phyloP scores from a whole-genome alignment of 2,113 vertebrate genomes.

The Sphyrna mokarran region DNA sequence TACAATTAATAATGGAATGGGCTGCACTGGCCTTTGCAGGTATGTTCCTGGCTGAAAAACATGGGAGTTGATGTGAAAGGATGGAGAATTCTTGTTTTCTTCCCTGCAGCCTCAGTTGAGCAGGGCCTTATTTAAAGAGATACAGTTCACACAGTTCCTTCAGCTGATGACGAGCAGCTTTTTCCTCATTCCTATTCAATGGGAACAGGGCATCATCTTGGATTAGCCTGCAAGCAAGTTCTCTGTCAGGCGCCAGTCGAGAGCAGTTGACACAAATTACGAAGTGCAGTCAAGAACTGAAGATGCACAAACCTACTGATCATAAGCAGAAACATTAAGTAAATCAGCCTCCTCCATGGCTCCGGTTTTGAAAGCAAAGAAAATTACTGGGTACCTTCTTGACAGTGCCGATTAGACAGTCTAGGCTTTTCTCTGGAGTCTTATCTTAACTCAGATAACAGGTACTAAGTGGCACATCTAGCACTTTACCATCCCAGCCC shows the following conservation, averaged over 20 bases:
- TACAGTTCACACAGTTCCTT: neutral
- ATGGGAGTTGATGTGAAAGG: neutral
- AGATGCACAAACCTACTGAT: neutral
- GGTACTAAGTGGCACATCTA: neutral
- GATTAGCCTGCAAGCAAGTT: neutral
- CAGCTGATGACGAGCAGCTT: neutral
- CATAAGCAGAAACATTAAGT: neutral
- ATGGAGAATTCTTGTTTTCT: neutral
- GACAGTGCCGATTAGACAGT: neutral
- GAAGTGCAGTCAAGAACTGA: neutral
- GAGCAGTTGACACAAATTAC: slow-evolving; percentile 1
- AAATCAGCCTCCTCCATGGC: neutral
- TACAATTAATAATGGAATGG: neutral
- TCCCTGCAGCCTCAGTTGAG: neutral
- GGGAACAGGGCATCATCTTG: neutral
- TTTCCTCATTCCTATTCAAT: neutral
- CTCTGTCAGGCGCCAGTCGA: neutral
- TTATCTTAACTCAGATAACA: neutral
- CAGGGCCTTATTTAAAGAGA: neutral
- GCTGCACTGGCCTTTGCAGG: too few relatives aligned
- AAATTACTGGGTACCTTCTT: neutral
- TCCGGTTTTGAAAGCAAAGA: neutral
- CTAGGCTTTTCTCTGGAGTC: neutral
- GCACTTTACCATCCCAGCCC: neutral
- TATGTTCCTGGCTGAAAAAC: neutral